Conservation (phyloP, 2,113 vertebrate species). For the Chascanopsetta lugubris region DNA sequence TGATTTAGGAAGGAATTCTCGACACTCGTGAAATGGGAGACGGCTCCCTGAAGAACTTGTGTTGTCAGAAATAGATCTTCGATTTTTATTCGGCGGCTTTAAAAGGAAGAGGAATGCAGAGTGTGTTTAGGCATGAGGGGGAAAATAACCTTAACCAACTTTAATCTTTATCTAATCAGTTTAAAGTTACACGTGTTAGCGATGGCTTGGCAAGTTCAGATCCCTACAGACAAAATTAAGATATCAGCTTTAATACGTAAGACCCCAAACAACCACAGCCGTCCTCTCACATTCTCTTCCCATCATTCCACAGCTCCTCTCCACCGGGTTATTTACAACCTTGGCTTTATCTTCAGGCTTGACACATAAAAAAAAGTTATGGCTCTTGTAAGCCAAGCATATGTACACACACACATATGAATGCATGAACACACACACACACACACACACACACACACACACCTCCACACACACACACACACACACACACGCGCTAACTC, state of each 20-base stretch:
- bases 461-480: neutral
- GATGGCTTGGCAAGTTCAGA: no score
- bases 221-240: neutral
- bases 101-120: neutral
- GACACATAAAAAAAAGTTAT: slow-evolving; percentile 5
- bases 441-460: neutral
- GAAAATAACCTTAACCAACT: neutral
- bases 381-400: neutral
- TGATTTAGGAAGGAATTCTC: slow-evolving; percentile 13
- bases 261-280: neutral
- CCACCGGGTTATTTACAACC: slow-evolving; percentile 11
- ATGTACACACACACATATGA: neutral
- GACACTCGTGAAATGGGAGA: slow-evolving; percentile 10
- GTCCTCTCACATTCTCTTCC: neutral
- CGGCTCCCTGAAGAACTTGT: slow-evolving; percentile 4
- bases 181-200: neutral
- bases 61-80: neutral
- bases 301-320: neutral
- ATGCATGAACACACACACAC: no score
- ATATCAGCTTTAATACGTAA: neutral
- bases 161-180: neutral
- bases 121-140: neutral
- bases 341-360: neutral
- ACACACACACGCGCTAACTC: no score
- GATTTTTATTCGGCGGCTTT: neutral